phyloP scores from a whole-genome alignment of 2,888 invertebrate species.

The Euplagia quadripunctaria region DNA sequence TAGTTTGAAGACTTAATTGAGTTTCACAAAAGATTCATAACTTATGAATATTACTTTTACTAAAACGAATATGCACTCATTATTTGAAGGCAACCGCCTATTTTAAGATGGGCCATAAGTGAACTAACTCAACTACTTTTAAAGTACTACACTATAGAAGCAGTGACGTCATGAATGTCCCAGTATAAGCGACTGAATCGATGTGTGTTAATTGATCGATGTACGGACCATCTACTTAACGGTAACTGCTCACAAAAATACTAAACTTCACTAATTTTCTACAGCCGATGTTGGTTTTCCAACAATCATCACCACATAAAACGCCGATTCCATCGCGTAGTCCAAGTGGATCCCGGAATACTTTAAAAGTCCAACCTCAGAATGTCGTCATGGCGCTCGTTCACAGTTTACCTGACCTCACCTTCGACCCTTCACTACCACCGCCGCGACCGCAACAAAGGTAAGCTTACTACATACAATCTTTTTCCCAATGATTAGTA shows the following conservation, averaged over 20 bases:
- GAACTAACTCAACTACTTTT: too few species aligned
- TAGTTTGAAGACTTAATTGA: neutral
- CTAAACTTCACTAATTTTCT: neutral
- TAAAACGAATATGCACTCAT: too few species aligned
- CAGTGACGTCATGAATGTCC: too few species aligned
- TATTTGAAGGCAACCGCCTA: too few species aligned
- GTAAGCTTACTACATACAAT: conserved; percentile 10
- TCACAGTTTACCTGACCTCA: conserved; percentile 93
- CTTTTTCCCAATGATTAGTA: too few species aligned
- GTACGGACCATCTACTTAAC: neutral
- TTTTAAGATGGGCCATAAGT: too few species aligned
- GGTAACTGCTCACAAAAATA: neutral
- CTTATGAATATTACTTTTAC: too few species aligned
- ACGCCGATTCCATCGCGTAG: conserved; percentile 49
- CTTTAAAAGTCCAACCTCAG: conserved; percentile 91
- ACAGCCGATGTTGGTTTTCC: conserved; percentile 51
- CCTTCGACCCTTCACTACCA: conserved; percentile 55
- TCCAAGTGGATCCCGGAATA: conserved; percentile 58
- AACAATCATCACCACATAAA: conserved; percentile 50
- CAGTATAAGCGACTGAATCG: neutral
- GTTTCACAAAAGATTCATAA: too few species aligned
- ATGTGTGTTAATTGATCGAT: neutral
- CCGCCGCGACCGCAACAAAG: conserved; percentile 32
- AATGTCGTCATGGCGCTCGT: conserved; percentile 88
- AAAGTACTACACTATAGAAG: too few species aligned